These are phyloP conservation scores for Manis crassicaudata DNA, from an alignment of 2,797 vertebrate species.

Conservation along the genomic window DNA sequence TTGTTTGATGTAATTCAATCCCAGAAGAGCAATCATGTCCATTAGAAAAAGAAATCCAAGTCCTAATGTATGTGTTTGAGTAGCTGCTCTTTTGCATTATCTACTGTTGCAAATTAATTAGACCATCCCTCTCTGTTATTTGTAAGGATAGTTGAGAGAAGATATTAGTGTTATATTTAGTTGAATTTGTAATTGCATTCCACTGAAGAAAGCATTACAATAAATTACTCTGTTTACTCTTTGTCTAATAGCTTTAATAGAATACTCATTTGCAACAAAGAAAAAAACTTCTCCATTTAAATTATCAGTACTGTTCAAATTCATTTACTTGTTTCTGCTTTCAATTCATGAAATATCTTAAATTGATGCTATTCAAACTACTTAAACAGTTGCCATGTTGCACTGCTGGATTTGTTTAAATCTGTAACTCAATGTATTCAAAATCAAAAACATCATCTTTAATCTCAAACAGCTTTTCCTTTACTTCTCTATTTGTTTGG, in stretches of 20 bases:
- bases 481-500: not conserved
- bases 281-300: not conserved
- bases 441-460: not conserved
- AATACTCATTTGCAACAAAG: not conserved
- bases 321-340: not conserved
- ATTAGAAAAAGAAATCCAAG: not conserved
- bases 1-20: not conserved
- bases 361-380: not conserved
- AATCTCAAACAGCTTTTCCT: not conserved
- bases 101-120: not conserved
- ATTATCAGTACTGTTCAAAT: not conserved
- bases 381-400: not conserved
- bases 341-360: not conserved
- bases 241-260: slow-evolving; percentile 5
- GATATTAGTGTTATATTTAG: not conserved
- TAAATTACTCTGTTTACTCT: slow-evolving; percentile 39
- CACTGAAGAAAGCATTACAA: slow-evolving; percentile 11
- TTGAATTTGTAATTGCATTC: slow-evolving; percentile 27
- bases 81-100: not conserved
- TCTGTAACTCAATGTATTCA: not conserved
- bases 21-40: not conserved
- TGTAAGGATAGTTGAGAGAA: not conserved
- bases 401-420: not conserved
- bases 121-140: not conserved
- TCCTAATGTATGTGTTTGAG: not conserved